phyloP scores from a whole-genome alignment of 2,113 vertebrate genomes.

The Chaetura pelagica region DNA sequence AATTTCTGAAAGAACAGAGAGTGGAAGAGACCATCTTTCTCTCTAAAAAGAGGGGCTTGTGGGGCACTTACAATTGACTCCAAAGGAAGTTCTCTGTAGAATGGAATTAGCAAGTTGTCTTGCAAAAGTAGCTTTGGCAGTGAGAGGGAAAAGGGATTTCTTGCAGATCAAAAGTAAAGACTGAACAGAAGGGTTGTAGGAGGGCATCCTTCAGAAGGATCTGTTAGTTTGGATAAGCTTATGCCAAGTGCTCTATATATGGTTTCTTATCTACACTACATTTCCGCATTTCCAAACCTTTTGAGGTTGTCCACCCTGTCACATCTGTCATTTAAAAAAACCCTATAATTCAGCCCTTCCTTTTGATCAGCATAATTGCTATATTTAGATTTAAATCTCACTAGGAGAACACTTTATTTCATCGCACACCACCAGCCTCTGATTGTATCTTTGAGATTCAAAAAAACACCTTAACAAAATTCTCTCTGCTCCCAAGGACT shows the following conservation, averaged over 20 bases:
- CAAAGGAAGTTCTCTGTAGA: background rate
- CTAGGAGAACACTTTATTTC: slow-evolving; percentile 7
- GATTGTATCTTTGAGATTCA: slow-evolving; percentile 13
- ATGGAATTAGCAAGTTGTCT: background rate
- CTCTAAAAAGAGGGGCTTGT: background rate
- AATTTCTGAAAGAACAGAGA: background rate
- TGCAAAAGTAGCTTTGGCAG: background rate
- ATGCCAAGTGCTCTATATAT: background rate
- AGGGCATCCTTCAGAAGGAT: background rate
- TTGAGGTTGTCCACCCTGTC: background rate
- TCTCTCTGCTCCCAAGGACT: slow-evolving; percentile 3
- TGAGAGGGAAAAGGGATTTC: background rate
- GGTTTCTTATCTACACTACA: background rate
- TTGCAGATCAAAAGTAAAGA: background rate
- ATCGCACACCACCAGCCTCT: slow-evolving; percentile 7
- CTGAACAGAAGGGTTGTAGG: background rate
- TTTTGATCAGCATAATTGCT: background rate
- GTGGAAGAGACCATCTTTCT: background rate
- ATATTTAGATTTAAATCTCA: slow-evolving; percentile 21
- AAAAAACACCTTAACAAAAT: background rate
- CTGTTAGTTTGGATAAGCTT: slow-evolving; percentile 14
- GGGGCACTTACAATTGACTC: background rate
- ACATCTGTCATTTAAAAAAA: background rate
- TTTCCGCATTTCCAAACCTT: slow-evolving; percentile 18
- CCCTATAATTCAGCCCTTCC: background rate